Percentiles rank a stretch among this genome's conserved stretches.
phyloP scores from a whole-genome alignment of 1,140 invertebrate genomes.

The Drosophila navojoa region DNA sequence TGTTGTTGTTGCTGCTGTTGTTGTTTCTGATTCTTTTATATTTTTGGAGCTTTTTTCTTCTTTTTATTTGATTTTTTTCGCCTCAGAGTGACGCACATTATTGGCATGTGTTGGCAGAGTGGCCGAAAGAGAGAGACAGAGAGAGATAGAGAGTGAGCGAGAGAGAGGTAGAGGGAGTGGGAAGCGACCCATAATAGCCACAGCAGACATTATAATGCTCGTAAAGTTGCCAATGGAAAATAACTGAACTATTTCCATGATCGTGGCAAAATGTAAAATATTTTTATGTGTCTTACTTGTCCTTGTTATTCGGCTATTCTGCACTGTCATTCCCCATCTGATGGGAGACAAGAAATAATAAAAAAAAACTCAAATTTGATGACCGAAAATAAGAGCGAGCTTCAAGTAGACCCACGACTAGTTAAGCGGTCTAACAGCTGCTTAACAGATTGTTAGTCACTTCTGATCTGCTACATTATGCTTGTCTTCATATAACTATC shows the following conservation, averaged over 20 bases:
- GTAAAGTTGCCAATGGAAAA: conserved; percentile 50
- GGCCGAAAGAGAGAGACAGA: too few species aligned
- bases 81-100: conserved; percentile 76
- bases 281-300: conserved; percentile 3
- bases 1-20: conserved; percentile 10
- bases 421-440: background rate
- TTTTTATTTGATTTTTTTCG: conserved; percentile 59
- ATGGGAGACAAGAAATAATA: conserved; percentile 35
- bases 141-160: too few species aligned
- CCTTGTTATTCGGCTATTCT: background rate
- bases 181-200: conserved; percentile 17
- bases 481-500: too few species aligned
- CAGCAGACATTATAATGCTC: conserved; percentile 33
- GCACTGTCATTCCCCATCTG: conserved; percentile 43
- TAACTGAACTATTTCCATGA: conserved; percentile 23
- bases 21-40: conserved; percentile 19
- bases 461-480: too few species aligned
- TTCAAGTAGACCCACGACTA: conserved; percentile 44
- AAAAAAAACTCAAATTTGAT: conserved; percentile 61
- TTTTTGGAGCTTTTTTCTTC: background rate
- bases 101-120: conserved; percentile 49
- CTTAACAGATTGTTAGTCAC: too few species aligned
- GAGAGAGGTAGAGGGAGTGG: background rate
- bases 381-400: conserved; percentile 52
- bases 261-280: conserved; percentile 18